These are phyloP conservation scores for Dryobates pubescens DNA, from an alignment of 2,797 vertebrate genomes.

Conservation along the genomic window DNA sequence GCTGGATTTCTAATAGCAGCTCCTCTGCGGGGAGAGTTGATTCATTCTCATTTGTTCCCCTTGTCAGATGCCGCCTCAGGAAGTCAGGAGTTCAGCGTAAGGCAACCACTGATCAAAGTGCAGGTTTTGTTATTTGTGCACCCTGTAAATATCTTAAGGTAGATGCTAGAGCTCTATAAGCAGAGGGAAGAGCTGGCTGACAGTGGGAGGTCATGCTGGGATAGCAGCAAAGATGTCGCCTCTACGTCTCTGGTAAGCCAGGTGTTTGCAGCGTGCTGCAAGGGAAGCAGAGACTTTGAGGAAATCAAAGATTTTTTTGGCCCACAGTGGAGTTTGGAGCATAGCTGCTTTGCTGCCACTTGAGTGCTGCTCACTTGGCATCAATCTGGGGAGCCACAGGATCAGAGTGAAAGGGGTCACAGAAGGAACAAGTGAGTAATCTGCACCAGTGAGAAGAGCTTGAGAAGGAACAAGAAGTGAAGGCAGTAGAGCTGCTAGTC, in stretches of 20 bases:
- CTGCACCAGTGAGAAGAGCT: background rate
- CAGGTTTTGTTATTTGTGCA: constrained; percentile 19
- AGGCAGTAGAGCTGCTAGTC: background rate
- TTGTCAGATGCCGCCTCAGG: background rate
- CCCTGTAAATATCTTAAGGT: background rate
- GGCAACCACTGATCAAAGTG: background rate
- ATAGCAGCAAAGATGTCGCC: background rate
- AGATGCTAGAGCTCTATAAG: background rate
- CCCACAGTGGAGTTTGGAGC: background rate
- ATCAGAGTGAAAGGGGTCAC: fast-evolving
- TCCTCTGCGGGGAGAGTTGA: constrained; percentile 14
- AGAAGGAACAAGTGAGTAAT: background rate
- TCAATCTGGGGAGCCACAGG: background rate
- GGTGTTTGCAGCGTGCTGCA: background rate
- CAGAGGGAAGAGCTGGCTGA: background rate
- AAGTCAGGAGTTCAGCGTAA: background rate
- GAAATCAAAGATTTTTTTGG: background rate
- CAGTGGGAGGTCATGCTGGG: background rate
- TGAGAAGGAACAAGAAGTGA: background rate
- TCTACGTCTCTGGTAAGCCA: background rate
- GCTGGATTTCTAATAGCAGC: background rate
- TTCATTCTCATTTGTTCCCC: background rate
- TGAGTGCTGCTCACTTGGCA: background rate
- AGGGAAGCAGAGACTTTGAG: background rate
- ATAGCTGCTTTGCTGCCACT: background rate